Conservation (phyloP, 2,113 vertebrate genomes). For the Asarcornis scutulata region DNA sequence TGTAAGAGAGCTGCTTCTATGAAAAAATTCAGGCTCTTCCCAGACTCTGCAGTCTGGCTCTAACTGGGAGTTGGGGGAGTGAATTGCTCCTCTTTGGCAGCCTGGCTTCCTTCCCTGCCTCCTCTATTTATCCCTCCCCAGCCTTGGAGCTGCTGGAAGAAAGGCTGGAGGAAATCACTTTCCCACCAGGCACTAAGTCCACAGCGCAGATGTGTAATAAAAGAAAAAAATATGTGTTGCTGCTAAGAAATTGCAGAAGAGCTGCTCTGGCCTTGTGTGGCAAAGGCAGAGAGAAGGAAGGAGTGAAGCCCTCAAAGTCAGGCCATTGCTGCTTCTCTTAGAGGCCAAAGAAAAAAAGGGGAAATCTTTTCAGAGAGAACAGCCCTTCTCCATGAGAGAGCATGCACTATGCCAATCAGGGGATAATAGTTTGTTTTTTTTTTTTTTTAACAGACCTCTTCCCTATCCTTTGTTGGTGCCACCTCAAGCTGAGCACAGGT, state of each 20-base stretch:
- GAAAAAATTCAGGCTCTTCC: background rate
- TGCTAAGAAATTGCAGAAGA: background rate
- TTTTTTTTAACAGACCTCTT: background rate
- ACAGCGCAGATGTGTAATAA: background rate
- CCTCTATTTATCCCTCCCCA: background rate
- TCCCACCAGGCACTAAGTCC: background rate
- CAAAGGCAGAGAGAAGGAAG: background rate
- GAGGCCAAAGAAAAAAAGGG: background rate
- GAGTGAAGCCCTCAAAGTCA: background rate
- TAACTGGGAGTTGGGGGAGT: background rate
- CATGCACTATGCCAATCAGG: background rate
- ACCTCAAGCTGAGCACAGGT: background rate
- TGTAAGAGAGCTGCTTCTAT: background rate
- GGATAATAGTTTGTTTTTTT: accelerated
- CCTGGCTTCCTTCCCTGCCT: background rate
- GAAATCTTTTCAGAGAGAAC: background rate
- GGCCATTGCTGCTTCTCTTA: background rate
- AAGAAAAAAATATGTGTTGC: background rate
- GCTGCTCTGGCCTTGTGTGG: background rate
- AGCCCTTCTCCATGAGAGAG: background rate
- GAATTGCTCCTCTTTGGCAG: background rate
- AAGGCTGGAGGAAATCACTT: background rate
- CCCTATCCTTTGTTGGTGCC: background rate
- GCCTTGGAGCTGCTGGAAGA: background rate
- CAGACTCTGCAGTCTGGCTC: background rate